Base-by-base conservation (phyloP, 2,113 vertebrate species). In the Tamias sibiricus region DNA sequence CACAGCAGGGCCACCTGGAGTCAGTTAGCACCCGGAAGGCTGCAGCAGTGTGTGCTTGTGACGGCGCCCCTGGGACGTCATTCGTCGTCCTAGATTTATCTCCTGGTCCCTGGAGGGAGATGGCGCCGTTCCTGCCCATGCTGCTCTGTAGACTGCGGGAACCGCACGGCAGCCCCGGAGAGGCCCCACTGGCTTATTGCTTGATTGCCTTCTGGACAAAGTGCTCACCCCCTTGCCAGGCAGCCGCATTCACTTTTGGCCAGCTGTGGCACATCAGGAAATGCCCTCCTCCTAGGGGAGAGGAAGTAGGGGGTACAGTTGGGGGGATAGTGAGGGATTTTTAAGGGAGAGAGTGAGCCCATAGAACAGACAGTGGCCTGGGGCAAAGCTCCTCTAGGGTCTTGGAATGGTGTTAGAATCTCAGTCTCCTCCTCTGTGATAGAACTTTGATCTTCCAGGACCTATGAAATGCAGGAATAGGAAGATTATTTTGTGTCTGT, bases 1-100 rank as follows among this genome's bases (percentile, higher is more conserved):
- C 4, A 0, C n/a, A 47, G 8, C 86, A n/a, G 47, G 71, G 68
- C 59, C 86, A 30, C 82, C 86, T 95, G 96, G 89, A 95, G 74
- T 69, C 77, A 10, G 22, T 92, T 82, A 94, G 89, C 19, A 0
- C 40, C 1, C 8, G 30, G 83, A 47, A n/a, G 59, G 72, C 96
- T 42, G 3, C 10, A 22, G 30, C 44, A 4, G 24, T 1, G 0
- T 47, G 37, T 47, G 59, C 91, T 52, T 17, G 0, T 6, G 26
- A 69, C 20, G 49, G 47, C 40, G 17, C 16, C 3, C 17, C 14
- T 12, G 9, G 16, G 22, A 2, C 8, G 7, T 35, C 40, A 30
- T 74, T 44, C 66, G 42, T 62, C 77, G 42, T 69, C 28, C n/a
- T 74, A 0, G 35, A 40, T 64, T 54, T 42, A 82, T 89, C 76